Conservation (phyloP, 2,888 invertebrate species). For the Nymphalis polychloros region DNA sequence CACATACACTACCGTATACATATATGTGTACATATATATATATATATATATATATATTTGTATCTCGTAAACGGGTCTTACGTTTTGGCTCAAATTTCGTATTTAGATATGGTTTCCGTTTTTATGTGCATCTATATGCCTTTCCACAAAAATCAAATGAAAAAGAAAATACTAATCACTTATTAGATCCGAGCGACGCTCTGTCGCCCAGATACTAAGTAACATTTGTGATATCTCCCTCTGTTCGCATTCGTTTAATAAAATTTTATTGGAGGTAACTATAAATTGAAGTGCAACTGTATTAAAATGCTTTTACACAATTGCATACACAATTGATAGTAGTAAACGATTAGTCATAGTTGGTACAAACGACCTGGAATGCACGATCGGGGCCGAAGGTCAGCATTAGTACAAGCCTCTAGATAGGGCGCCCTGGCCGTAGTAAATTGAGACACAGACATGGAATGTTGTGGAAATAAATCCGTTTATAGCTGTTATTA, state of each 20-base stretch:
- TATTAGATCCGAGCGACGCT: too few species aligned
- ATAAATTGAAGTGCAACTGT: conserved; percentile 18
- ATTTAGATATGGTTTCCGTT: too few species aligned
- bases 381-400: conserved; percentile 61
- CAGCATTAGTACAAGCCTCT: conserved; percentile 53
- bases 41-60: too few species aligned
- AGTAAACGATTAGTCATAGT: conserved; percentile 64
- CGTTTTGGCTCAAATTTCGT: too few species aligned
- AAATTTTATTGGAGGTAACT: neutral
- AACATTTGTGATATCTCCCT: too few species aligned
- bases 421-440: conserved; percentile 42
- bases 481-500: conserved; percentile 40
- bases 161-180: too few species aligned
- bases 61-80: too few species aligned
- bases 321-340: conserved; percentile 59
- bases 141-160: too few species aligned
- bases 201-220: too few species aligned
- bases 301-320: conserved; percentile 39
- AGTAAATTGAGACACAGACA: conserved; percentile 43
- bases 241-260: neutral
- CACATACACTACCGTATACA: too few species aligned
- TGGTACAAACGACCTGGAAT: conserved; percentile 56
- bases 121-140: too few species aligned
- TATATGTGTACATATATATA: too few species aligned
- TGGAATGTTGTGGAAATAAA: conserved; percentile 41